Evolutionary conservation across 2,888 invertebrate genomes (phyloP).

Genomic region (Trachelus troglodyta): DNA sequence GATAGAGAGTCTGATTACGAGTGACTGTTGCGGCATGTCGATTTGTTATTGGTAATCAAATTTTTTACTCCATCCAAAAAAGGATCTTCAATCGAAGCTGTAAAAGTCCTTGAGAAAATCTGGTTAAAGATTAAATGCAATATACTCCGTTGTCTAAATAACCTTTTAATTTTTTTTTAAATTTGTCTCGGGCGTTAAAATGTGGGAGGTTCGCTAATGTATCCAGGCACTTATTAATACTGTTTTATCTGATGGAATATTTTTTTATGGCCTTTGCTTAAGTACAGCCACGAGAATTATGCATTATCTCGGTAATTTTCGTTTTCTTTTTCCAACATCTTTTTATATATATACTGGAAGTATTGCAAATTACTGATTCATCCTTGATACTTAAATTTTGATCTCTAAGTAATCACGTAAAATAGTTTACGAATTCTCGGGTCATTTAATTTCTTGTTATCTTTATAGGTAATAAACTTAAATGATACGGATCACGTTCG

Average conservation of each 20-base stretch:
- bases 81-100: not conserved
- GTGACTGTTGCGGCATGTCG: not conserved
- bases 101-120: not conserved
- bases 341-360: not conserved
- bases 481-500: not conserved
- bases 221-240: not conserved
- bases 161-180: not conserved
- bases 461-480: not conserved
- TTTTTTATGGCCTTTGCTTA: not conserved
- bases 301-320: not conserved
- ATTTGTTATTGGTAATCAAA: not conserved
- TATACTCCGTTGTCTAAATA: not conserved
- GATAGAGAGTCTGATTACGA: not conserved
- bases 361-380: not conserved
- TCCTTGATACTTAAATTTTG: not conserved
- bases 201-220: not conserved
- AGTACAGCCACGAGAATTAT: not conserved
- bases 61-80: not conserved
- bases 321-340: not conserved
- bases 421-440: not conserved
- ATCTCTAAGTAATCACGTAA: not conserved
- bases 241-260: not conserved
- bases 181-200: not conserved
- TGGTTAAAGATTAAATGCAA: no score
- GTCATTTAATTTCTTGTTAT: not conserved